These are phyloP conservation scores for Neelides sp. DNA, from an alignment of 1,140 invertebrate species.

Conservation along the genomic window DNA sequence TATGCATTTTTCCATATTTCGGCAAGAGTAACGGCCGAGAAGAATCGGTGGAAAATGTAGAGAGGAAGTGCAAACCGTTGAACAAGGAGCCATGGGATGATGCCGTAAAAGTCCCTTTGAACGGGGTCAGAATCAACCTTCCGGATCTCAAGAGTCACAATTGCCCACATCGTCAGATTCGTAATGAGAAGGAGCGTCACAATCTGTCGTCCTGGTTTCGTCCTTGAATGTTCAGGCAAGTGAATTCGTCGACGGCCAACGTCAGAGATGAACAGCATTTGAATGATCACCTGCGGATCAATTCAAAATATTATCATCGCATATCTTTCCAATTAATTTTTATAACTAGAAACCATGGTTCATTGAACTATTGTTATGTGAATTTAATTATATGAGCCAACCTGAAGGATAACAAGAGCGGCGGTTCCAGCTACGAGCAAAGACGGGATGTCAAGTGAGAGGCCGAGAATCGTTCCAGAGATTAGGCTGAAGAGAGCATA, in stretches of 20 bases:
- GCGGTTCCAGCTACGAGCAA: slow-evolving; percentile 79
- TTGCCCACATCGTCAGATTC: slow-evolving; percentile 89
- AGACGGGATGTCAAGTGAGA: slow-evolving; percentile 71
- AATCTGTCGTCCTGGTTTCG: slow-evolving; percentile 85
- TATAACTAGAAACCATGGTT: no score
- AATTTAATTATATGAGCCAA: no score
- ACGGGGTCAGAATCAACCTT: slow-evolving; percentile 33
- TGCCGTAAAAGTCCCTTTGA: slow-evolving; percentile 84
- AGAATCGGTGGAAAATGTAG: slow-evolving; percentile 94
- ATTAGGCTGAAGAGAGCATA: slow-evolving; percentile 88
- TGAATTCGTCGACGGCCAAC: slow-evolving; percentile 79
- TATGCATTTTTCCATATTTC: slow-evolving; percentile 98
- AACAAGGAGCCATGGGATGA: slow-evolving; percentile 85
- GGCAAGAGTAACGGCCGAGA: slow-evolving; percentile 88
- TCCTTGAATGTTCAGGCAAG: slow-evolving; percentile 75
- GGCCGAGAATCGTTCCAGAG: slow-evolving; percentile 61
- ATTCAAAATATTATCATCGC: background rate
- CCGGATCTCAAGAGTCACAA: slow-evolving; percentile 82
- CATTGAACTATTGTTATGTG: no score
- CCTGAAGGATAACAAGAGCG: slow-evolving; percentile 68
- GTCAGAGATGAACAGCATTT: slow-evolving; percentile 89
- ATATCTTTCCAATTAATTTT: slow-evolving; percentile 12
- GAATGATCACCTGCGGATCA: slow-evolving; percentile 67
- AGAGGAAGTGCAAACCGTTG: slow-evolving; percentile 84
- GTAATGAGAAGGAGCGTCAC: slow-evolving; percentile 89